Conservation (phyloP, 1,140 invertebrate genomes). For the Tachypleus tridentatus region DNA sequence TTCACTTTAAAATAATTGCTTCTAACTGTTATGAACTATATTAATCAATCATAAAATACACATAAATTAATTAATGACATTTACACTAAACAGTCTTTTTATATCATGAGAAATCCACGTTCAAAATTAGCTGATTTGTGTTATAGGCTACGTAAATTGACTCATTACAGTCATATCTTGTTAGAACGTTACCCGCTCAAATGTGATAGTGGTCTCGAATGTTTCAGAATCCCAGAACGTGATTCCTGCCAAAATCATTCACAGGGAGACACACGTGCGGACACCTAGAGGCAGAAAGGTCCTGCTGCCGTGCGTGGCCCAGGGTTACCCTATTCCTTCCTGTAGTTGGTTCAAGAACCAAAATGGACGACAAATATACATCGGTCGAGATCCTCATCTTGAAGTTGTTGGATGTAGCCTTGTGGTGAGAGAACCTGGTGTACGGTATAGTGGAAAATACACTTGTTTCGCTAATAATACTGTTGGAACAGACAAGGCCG, state of each 20-base stretch:
- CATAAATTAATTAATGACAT: too few species aligned
- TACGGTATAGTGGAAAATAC: conserved; percentile 22
- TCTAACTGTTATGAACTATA: too few species aligned
- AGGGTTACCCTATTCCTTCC: conserved; percentile 27
- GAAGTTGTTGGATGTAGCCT: conserved; percentile 17
- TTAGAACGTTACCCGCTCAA: too few species aligned
- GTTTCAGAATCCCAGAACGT: too few species aligned
- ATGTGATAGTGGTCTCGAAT: too few species aligned
- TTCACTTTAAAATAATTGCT: too few species aligned
- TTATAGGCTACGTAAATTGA: too few species aligned
- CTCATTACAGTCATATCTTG: too few species aligned
- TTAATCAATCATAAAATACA: too few species aligned
- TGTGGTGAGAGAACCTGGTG: conserved; percentile 17
- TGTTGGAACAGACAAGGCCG: conserved; percentile 23
- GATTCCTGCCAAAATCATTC: conserved; percentile 23
- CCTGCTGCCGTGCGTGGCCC: conserved; percentile 34
- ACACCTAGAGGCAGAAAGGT: conserved; percentile 28
- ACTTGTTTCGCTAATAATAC: conserved; percentile 27
- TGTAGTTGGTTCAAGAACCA: conserved; percentile 22
- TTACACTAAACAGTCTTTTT: too few species aligned
- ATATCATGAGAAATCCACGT: too few species aligned
- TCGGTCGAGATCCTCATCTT: conserved; percentile 5
- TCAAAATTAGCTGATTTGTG: too few species aligned
- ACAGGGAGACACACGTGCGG: conserved; percentile 25
- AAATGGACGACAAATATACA: conserved; percentile 8